These are phyloP conservation scores for Australoheros facetus DNA, from an alignment of 2,797 vertebrate species.

Conservation along the genomic window DNA sequence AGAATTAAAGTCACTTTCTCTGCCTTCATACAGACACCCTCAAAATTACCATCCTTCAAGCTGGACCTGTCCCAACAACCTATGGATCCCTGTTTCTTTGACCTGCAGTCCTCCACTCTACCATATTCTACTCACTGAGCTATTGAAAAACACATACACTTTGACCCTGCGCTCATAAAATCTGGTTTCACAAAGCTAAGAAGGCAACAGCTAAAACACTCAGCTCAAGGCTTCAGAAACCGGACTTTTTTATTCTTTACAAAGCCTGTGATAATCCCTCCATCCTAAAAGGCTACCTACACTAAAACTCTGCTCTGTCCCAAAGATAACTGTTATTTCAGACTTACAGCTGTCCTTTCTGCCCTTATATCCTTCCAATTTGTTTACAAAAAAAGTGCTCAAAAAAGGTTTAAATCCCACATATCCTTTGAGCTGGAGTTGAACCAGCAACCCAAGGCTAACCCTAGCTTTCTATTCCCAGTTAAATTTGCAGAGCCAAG, in stretches of 20 bases:
- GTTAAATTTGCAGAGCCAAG: neutral
- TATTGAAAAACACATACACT: neutral
- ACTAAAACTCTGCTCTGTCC: fast-evolving
- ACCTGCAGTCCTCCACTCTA: neutral
- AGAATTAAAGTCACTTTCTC: neutral
- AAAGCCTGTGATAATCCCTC: neutral
- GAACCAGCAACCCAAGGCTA: neutral
- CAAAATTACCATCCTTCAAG: neutral
- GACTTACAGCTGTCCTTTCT: neutral
- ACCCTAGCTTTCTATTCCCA: neutral
- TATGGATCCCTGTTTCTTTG: neutral
- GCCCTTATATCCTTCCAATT: neutral
- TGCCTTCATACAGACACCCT: neutral
- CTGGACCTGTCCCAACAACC: neutral
- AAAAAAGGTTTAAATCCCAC: neutral
- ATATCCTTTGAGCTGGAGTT: neutral
- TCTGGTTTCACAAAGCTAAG: neutral
- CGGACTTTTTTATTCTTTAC: neutral
- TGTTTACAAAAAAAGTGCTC: neutral
- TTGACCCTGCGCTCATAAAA: neutral
- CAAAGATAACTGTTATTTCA: neutral
- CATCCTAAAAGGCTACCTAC: neutral
- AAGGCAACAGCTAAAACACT: neutral
- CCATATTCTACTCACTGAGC: neutral
- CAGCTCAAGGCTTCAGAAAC: neutral